Conservation (phyloP, 2,113 vertebrate genomes). For the Willisornis vidua region DNA sequence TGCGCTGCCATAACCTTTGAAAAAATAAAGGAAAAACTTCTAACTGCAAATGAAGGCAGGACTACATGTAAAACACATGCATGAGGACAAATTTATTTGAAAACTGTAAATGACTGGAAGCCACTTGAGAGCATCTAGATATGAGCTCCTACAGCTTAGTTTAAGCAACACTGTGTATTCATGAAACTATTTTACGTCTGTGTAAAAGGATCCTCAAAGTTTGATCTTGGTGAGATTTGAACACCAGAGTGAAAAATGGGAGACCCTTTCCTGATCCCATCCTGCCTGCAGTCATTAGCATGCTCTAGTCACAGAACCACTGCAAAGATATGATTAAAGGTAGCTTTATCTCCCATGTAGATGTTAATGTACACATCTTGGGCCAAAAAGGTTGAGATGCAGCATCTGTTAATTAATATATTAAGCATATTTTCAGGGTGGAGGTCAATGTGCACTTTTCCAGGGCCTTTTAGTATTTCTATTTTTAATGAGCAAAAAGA, state of each 20-base stretch:
- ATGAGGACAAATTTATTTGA: neutral
- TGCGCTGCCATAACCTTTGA: neutral
- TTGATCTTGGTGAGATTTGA: neutral
- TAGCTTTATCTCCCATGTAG: neutral
- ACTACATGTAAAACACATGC: neutral
- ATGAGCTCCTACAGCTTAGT: neutral
- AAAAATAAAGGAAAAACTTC: neutral
- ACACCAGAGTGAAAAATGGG: neutral
- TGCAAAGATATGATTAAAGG: neutral
- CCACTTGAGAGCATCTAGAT: neutral
- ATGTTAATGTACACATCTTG: neutral
- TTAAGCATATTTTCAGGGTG: neutral
- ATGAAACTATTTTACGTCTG: neutral
- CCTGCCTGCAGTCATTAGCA: neutral
- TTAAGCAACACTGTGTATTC: neutral
- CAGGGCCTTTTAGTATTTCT: neutral
- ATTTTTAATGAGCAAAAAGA: neutral
- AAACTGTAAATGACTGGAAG: neutral
- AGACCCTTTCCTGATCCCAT: neutral
- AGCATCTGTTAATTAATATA: neutral
- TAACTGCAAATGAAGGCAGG: neutral
- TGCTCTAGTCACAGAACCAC: accelerated
- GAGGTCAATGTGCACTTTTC: neutral
- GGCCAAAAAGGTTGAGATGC: neutral
- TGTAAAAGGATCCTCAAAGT: neutral